Evolutionary conservation across 2,797 vertebrate genomes (phyloP), one percentile per base, ranked within the genome.

Genomic region (Tangara arthus): DNA sequence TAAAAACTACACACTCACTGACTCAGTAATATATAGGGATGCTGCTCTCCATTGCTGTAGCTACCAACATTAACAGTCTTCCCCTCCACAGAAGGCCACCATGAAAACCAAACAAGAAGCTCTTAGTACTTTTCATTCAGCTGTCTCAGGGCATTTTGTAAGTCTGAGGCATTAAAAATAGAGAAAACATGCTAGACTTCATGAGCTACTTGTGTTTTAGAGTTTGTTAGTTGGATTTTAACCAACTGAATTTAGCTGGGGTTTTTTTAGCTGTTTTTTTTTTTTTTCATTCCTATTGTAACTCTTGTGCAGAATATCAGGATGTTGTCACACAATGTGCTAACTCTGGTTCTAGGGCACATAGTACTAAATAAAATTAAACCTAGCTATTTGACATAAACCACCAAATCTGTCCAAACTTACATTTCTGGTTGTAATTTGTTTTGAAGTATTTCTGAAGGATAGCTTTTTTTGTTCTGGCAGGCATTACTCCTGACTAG

Each of bases 401-500:
- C 28, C n/a, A 66, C 34, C 34, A 64, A 82, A 68, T 34, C 49
- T 64, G 61, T 26, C 30, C 71, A 87, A 94, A 93, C 37, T 49
- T 85, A 89, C 17, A 68, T 53, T 95, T 90, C 65, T 88, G n/a
- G 49, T 75, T 87, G 52, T 80, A 44, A 35, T n/a, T 63, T 46
- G n/a, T 68, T 90, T 93, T 61, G 28, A 91, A 85, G 35, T 82
- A 71, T 86, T 85, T 94, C 53, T 69, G 71, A 87, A 91, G 65
- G 52, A 46, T 61, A 81, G 60, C 9, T 50, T 91, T 46, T 61
- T 65, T 53, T 73, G 19, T 78, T 65, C 57, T 94, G 87, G 57
- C 79, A 91, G 53, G 37, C 9, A 0, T 89, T 75, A 64, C 47
- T 82, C 59, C 49, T 55, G 47, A 75, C 32, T 34, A 82, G 21